Percentiles rank a stretch among this genome's conserved stretches.
Evolutionary conservation across 2,888 invertebrate genomes (phyloP).

Genomic region (Oligia strigilis): DNA sequence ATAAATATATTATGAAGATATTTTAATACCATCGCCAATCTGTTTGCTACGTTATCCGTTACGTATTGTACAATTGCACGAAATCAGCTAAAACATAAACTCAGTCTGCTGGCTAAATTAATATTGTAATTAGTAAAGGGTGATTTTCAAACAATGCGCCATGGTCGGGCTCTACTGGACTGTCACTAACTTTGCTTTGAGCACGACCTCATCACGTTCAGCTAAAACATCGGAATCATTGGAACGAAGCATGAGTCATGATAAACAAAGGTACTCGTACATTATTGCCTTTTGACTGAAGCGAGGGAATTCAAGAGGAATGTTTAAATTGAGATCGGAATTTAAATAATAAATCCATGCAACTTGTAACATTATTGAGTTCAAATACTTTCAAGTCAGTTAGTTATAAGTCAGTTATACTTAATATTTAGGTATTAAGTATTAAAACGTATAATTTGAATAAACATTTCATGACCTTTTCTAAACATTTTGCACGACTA

Average conservation of each 20-base stretch:
- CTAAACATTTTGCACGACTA: background rate
- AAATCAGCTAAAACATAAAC: conserved; percentile 7
- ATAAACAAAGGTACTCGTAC: conserved; percentile 22
- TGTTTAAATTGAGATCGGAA: background rate
- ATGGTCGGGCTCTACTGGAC: conserved; percentile 10
- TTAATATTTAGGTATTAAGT: background rate
- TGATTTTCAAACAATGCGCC: conserved; percentile 19
- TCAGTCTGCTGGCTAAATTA: conserved; percentile 25
- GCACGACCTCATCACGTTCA: conserved; percentile 15
- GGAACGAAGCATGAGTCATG: conserved; percentile 23
- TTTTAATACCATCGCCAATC: background rate
- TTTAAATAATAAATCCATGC: background rate
- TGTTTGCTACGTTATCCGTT: background rate
- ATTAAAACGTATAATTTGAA: background rate
- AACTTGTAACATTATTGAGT: background rate
- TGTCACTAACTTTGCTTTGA: conserved; percentile 47
- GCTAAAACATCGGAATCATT: conserved; percentile 31
- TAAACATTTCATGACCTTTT: background rate
- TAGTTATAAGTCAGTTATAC: background rate
- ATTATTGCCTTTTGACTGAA: conserved; percentile 22
- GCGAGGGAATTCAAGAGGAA: background rate
- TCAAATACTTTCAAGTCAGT: background rate
- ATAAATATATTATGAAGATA: background rate
- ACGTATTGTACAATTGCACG: conserved; percentile 8
- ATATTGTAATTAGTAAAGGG: conserved; percentile 34